Conservation (phyloP, 2,888 invertebrate genomes). For the Polyommatus icarus region DNA sequence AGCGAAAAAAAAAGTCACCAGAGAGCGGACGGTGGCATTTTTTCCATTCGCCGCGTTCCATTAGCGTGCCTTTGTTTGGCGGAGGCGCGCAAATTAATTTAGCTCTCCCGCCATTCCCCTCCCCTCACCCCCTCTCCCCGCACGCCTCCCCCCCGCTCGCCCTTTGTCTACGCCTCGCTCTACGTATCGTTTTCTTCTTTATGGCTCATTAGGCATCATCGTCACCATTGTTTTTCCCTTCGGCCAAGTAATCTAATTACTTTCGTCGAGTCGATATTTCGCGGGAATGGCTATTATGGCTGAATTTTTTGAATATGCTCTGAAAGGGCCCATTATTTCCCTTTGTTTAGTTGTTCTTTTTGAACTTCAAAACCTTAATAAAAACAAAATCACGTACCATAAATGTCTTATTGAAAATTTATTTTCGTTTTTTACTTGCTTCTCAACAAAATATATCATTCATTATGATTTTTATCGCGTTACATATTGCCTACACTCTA, state of each 20-base stretch:
- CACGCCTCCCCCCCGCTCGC: conserved; percentile 63
- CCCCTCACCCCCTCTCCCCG: conserved; percentile 65
- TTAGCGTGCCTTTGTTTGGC: conserved; percentile 81
- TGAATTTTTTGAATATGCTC: not conserved
- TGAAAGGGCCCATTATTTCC: not conserved
- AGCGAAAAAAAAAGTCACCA: conserved; percentile 71
- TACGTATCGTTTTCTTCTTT: conserved; percentile 81
- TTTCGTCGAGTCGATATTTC: conserved; percentile 58
- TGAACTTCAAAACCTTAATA: not conserved
- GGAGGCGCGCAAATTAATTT: conserved; percentile 81
- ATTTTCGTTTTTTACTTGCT: not conserved
- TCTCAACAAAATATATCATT: not conserved
- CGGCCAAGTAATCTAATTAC: conserved; percentile 75
- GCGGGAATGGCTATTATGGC: not conserved
- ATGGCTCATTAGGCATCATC: conserved; percentile 80
- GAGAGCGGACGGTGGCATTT: conserved; percentile 81
- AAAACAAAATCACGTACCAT: not conserved
- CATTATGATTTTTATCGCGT: not conserved
- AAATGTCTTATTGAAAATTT: not conserved
- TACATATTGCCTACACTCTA: no score
- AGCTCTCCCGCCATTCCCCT: conserved; percentile 80
- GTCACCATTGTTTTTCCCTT: conserved; percentile 77
- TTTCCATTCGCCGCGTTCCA: conserved; percentile 81
- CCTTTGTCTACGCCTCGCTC: conserved; percentile 80
- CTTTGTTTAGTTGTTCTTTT: not conserved